Percentiles rank a stretch among this genome's conserved stretches.
These are phyloP conservation scores for Chrysomela aeneicollis DNA, from an alignment of 2,888 invertebrate species.

Conservation along the genomic window DNA sequence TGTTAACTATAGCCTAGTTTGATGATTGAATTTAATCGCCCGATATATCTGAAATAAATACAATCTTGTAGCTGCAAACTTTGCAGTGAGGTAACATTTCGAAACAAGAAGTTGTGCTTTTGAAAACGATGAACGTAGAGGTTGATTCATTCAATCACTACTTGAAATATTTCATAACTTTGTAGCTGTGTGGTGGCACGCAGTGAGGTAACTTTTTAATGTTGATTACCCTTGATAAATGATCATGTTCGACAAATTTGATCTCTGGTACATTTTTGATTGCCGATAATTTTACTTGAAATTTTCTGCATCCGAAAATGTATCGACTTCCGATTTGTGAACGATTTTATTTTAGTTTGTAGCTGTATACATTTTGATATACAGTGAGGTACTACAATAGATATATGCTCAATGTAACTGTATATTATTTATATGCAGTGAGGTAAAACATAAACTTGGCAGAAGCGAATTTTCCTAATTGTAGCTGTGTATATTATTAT, in stretches of 20 bases:
- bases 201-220: constrained; percentile 35
- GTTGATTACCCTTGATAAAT: neutral
- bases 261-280: neutral
- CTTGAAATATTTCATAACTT: neutral
- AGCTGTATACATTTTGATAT: constrained; percentile 28
- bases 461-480: neutral
- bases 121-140: neutral
- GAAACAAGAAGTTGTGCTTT: neutral
- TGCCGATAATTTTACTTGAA: constrained; percentile 9
- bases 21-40: neutral
- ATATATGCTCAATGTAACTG: constrained; percentile 22
- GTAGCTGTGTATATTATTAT: neutral
- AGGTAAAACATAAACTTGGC: constrained; percentile 29
- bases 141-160: neutral
- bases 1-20: neutral
- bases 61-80: constrained; percentile 1
- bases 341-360: constrained; percentile 13
- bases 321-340: neutral
- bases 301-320: neutral
- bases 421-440: constrained; percentile 26
- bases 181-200: constrained; percentile 35
- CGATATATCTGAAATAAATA: neutral
- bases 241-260: neutral
- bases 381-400: constrained; percentile 26
- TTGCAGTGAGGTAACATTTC: neutral